Conservation (phyloP, 2,113 vertebrate species). For the Sclerurus mexicanus region DNA sequence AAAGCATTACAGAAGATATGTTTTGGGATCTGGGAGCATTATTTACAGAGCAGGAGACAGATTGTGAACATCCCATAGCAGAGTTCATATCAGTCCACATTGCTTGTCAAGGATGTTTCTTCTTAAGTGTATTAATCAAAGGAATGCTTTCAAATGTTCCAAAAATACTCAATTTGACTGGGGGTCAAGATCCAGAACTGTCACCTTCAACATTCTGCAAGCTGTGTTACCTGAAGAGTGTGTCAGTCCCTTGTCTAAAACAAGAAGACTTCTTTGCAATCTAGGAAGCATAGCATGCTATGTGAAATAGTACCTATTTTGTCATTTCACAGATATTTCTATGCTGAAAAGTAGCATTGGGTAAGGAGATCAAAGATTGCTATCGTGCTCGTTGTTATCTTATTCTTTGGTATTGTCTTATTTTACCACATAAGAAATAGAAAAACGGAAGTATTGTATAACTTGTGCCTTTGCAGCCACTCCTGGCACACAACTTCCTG, state of each 20-base stretch:
- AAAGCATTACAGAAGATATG: background rate
- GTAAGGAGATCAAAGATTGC: background rate
- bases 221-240: background rate
- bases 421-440: background rate
- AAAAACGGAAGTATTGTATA: background rate
- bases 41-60: background rate
- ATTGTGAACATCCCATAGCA: background rate
- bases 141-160: background rate
- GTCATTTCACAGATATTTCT: background rate
- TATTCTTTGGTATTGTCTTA: background rate
- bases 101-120: background rate
- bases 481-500: rapidly evolving
- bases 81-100: background rate
- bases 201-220: background rate
- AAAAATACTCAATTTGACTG: background rate
- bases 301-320: background rate
- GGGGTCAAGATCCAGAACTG: rapidly evolving
- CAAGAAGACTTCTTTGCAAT: background rate
- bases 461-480: background rate
- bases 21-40: background rate
- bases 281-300: background rate
- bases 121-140: background rate
- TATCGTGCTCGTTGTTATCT: background rate
- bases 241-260: rapidly evolving
- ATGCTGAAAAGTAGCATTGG: background rate